Evolutionary conservation across 2,797 vertebrate species (phyloP), one percentile per base, ranked within the genome.

Genomic region (Graptemys geographica): DNA sequence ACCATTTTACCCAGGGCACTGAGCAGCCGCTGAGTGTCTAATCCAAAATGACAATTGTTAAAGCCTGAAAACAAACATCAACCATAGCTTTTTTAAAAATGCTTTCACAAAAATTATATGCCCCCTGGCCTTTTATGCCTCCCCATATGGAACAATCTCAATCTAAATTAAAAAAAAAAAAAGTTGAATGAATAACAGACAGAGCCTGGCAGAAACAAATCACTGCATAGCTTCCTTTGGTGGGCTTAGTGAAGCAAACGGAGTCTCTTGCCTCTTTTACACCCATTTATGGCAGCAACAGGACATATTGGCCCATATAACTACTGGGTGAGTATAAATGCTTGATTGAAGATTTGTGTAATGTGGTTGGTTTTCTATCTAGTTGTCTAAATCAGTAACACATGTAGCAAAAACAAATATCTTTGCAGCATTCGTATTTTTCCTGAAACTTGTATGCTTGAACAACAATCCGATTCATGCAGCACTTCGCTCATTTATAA

Each of bases 321-420:
- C 55, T 89, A 95, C 88, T 79, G 89, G 98, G 98, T 98, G 97
- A 98, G 98, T 98, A 87, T n/a, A 88, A 95, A 87, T 51, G 79
- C 89, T 96, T 91, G 47, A 92, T 94, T 76, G 93, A 96, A 97
- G 92, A 86, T 91, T 95, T 84, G 93, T 89, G 89, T 81, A 79
- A 13, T 81, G 41, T 79, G 86, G 89, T 95, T 95, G 79, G 90
- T 93, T 97, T 97, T 83, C 84, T 92, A 47, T 86, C 9, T 86
- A 47, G 76, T 86, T 92, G 90, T 90, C 56, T 78, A 16, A 94
- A 78, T 41, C 81, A 62, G 65, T 57, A 19, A 15, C 55, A 86
- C 88, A 76, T 79, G 51, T 65, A 59, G 81, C 62, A 37, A 87
- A 87, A 13, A 59, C 28, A 9, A 56, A 52, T 56, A 81, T 93